Evolutionary conservation across 1,140 invertebrate species (phyloP).

Genomic region (Ostrea edulis): DNA sequence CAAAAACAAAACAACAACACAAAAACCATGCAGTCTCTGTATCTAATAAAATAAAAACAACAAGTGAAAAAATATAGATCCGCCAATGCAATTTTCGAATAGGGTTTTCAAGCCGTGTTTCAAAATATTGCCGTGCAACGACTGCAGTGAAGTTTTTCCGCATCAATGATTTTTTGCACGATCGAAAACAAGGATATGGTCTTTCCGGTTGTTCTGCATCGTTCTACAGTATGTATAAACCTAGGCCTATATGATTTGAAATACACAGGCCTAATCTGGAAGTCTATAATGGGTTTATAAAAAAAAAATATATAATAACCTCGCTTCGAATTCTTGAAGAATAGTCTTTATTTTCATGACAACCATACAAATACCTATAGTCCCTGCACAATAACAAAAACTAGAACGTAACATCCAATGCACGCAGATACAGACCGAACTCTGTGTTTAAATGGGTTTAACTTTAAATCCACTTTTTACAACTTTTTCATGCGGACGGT

Average conservation of each 20-base stretch:
- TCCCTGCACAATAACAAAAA: background rate
- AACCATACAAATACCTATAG: background rate
- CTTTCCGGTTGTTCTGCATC: background rate
- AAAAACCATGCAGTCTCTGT: too few relatives aligned
- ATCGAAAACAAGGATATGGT: background rate
- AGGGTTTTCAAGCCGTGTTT: background rate
- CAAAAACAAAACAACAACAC: too few relatives aligned
- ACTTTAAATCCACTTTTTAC: background rate
- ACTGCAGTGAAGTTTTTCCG: background rate
- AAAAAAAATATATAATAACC: background rate
- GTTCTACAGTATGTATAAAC: background rate
- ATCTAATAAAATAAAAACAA: too few relatives aligned
- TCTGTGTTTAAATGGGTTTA: background rate
- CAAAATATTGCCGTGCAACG: background rate
- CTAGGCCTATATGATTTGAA: background rate
- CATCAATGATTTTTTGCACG: background rate
- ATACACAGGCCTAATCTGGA: background rate
- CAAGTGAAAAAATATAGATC: background rate
- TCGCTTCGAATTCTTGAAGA: background rate
- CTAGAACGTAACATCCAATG: background rate
- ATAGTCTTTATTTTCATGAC: background rate
- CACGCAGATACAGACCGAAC: background rate
- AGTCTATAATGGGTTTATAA: background rate
- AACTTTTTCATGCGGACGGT: conserved; percentile 30
- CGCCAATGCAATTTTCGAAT: background rate